phyloP scores from a whole-genome alignment of 2,113 vertebrate species.

The Echinops telfairi region DNA sequence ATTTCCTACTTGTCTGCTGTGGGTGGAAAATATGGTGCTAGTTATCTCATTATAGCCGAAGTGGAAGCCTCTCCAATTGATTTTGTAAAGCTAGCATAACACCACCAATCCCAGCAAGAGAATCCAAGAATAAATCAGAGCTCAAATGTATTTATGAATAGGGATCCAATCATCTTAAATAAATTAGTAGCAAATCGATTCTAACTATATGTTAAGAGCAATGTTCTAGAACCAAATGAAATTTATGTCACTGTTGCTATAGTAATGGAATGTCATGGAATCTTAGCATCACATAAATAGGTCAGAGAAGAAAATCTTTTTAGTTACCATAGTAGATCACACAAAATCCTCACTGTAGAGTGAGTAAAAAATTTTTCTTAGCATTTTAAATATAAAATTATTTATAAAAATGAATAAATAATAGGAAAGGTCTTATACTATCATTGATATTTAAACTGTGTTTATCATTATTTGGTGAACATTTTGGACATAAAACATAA shows the following conservation, averaged over 20 bases:
- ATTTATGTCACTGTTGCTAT: background rate
- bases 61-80: background rate
- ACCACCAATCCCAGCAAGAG: background rate
- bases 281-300: background rate
- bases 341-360: background rate
- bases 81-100: background rate
- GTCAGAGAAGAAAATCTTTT: slow-evolving; percentile 26
- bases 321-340: background rate
- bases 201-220: slow-evolving; percentile 13
- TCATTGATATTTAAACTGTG: background rate
- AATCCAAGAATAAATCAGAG: background rate
- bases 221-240: background rate
- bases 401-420: background rate
- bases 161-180: background rate
- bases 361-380: slow-evolving; percentile 17
- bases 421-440: background rate
- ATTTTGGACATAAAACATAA: too few relatives aligned
- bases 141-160: slow-evolving; percentile 4
- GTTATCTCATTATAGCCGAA: background rate
- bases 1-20: background rate
- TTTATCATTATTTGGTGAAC: background rate
- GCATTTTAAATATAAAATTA: background rate
- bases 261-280: background rate
- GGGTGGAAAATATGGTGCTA: background rate
- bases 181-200: slow-evolving; percentile 21